phyloP scores from a whole-genome alignment of 1,140 invertebrate genomes.

The Mizuhopecten yessoensis region DNA sequence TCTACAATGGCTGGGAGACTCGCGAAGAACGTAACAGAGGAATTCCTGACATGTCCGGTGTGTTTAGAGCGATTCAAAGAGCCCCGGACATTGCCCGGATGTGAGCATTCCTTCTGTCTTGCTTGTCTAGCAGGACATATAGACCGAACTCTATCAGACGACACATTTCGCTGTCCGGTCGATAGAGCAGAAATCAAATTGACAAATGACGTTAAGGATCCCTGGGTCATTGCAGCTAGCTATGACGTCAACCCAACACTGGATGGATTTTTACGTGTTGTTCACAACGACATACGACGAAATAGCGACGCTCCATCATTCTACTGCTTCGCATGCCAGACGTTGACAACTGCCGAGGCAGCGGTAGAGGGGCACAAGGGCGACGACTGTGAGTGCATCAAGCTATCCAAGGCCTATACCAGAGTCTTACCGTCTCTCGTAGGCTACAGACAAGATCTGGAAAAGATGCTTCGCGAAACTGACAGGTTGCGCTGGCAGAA shows the following conservation, averaged over 20 bases:
- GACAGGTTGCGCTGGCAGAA: conserved; percentile 50
- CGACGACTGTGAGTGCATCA: conserved; percentile 55
- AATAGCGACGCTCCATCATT: conserved; percentile 48
- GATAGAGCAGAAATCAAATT: conserved; percentile 54
- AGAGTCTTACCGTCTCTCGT: conserved; percentile 48
- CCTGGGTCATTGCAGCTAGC: conserved; percentile 51
- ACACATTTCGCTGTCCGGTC: conserved; percentile 54
- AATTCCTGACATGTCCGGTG: conserved; percentile 60
- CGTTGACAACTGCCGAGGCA: conserved; percentile 49
- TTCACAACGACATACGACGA: neutral
- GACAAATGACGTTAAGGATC: conserved; percentile 43
- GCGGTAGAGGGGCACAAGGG: conserved; percentile 54
- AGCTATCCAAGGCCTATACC: conserved; percentile 55
- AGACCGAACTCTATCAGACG: conserved; percentile 28
- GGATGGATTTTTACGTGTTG: conserved; percentile 44
- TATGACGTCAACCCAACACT: conserved; percentile 45
- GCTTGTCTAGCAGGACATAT: conserved; percentile 60
- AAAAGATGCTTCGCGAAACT: conserved; percentile 53
- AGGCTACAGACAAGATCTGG: conserved; percentile 48
- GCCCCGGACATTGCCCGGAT: conserved; percentile 53
- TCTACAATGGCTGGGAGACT: conserved; percentile 42
- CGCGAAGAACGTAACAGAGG: conserved; percentile 58
- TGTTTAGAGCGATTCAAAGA: conserved; percentile 59
- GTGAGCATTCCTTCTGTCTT: conserved; percentile 62
- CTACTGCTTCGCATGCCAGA: conserved; percentile 61